Evolutionary conservation across 1,140 invertebrate genomes (phyloP).

Genomic region (Tetraneura akinire): DNA sequence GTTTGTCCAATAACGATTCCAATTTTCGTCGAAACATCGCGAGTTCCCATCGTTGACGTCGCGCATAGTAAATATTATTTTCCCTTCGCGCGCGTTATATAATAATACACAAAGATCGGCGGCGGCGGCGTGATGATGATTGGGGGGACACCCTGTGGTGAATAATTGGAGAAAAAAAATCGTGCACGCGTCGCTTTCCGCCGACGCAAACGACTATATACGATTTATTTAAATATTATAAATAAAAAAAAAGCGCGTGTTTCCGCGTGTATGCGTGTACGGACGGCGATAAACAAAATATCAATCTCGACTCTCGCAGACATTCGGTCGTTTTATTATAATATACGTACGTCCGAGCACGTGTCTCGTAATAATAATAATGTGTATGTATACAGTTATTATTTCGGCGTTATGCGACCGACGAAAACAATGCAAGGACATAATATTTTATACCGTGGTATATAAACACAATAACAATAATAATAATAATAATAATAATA

Average conservation of each 20-base stretch:
- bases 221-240: background rate
- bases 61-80: background rate
- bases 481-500: too few relatives aligned
- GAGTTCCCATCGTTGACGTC: background rate
- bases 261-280: background rate
- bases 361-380: background rate
- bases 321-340: background rate
- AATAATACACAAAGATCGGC: background rate
- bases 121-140: background rate
- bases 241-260: constrained; percentile 29
- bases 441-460: background rate
- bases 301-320: constrained; percentile 4
- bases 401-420: background rate
- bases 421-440: too few relatives aligned
- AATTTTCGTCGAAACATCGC: background rate
- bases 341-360: background rate
- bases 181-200: constrained; percentile 33
- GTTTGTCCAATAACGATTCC: too few relatives aligned
- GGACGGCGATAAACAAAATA: constrained; percentile 12
- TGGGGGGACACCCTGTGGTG: constrained; percentile 35
- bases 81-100: background rate
- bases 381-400: background rate
- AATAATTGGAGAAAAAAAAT: constrained; percentile 45
- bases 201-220: constrained; percentile 43
- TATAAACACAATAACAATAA: too few relatives aligned